A percentile compares a stretch with the other conserved stretches of the same genome.
These are phyloP conservation scores for Apostichopus californicus DNA, from an alignment of 35 echinoderm and acorn worm genomes.

Conservation along the genomic window DNA sequence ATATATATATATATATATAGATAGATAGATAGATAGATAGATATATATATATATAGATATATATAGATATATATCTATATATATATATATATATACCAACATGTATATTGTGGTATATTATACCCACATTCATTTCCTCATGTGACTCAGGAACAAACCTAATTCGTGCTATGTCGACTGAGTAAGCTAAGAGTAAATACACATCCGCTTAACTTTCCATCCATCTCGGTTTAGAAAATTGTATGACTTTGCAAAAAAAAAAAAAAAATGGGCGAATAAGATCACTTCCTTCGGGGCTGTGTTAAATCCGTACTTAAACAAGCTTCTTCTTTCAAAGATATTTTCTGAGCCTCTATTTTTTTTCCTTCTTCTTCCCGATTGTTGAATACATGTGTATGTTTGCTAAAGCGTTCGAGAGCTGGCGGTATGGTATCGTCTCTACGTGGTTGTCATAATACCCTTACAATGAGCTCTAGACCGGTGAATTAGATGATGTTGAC, in stretches of 20 bases:
- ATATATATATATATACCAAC: no score
- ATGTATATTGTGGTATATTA: no score
- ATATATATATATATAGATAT: no score
- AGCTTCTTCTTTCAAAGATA: neutral
- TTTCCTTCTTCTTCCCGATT: neutral
- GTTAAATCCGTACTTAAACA: conserved; percentile 17
- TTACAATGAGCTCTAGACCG: neutral
- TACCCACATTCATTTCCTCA: no score
- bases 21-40: no score
- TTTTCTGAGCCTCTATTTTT: neutral
- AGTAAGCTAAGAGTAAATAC: neutral
- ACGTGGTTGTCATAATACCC: conserved; percentile 16
- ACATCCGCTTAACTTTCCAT: neutral
- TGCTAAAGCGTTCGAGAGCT: neutral
- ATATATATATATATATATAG: no score
- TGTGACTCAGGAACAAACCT: no score
- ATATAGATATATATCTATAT: no score
- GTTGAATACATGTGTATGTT: neutral
- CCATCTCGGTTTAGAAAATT: neutral
- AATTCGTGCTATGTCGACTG: no score
- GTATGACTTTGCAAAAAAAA: neutral
- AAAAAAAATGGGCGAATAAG: neutral
- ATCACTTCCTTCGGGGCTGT: conserved; percentile 29
- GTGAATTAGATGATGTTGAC: neutral
- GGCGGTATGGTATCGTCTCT: neutral